A percentile compares a stretch with the other conserved stretches of the same genome.
Conservation (phyloP, 2,113 vertebrate genomes). For the Microcebus lehilahytsara region DNA sequence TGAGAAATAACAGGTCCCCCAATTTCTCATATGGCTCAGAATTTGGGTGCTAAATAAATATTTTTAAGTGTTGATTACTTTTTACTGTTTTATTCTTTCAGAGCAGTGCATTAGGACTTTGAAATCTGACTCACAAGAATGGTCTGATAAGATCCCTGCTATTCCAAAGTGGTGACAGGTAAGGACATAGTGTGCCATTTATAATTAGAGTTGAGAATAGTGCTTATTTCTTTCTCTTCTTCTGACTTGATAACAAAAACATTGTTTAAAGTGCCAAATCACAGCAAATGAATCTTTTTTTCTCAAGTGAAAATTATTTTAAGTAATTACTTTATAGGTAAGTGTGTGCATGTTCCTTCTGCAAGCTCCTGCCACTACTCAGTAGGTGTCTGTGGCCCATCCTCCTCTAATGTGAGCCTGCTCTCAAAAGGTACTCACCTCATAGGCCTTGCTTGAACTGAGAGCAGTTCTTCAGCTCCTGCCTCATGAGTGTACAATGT, state of each 20-base stretch:
- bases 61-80: neutral
- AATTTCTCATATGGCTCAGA: neutral
- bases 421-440: neutral
- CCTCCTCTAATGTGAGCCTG: neutral
- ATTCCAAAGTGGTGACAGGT: neutral
- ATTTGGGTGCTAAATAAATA: neutral
- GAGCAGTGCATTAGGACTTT: neutral
- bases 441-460: neutral
- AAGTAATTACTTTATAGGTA: neutral
- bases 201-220: neutral
- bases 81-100: neutral
- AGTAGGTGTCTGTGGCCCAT: rapidly evolving
- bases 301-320: neutral
- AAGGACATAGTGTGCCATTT: neutral
- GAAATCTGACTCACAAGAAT: neutral
- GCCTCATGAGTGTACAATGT: neutral
- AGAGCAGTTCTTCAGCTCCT: neutral
- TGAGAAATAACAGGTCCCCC: neutral
- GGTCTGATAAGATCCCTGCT: neutral
- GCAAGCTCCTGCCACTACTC: neutral
- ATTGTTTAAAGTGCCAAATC: neutral
- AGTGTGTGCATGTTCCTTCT: neutral
- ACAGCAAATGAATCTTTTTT: neutral
- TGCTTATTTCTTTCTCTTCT: neutral
- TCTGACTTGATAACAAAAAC: neutral